These are phyloP conservation scores for Lagria hirta DNA, from an alignment of 2,888 invertebrate species.

Conservation along the genomic window DNA sequence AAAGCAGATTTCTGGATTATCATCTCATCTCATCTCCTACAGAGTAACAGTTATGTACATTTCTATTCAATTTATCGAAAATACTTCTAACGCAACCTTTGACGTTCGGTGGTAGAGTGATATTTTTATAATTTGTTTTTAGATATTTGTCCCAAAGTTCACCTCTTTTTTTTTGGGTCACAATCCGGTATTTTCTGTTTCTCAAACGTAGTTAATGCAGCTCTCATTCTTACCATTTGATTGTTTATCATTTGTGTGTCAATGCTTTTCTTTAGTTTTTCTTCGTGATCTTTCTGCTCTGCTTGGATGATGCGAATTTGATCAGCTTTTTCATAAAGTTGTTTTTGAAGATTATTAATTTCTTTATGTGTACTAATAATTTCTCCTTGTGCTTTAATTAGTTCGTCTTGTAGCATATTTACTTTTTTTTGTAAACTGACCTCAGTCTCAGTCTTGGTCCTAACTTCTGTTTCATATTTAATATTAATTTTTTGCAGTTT, in stretches of 20 bases:
- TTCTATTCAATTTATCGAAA: conserved; percentile 10
- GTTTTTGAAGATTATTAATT: conserved; percentile 7
- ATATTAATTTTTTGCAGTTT: conserved; percentile 7
- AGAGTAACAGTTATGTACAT: conserved; percentile 8
- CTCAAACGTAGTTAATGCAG: conserved; percentile 7
- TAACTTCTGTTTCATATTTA: conserved; percentile 9
- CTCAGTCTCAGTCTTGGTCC: conserved; percentile 9
- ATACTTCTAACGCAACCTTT: conserved; percentile 5
- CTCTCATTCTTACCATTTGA: conserved; percentile 9
- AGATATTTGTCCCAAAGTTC: conserved; percentile 10
- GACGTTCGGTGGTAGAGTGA: conserved; percentile 4
- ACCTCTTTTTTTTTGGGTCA: conserved; percentile 5
- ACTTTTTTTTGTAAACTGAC: conserved; percentile 4
- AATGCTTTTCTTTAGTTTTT: conserved; percentile 8
- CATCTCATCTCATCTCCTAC: conserved; percentile 5
- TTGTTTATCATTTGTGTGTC: conserved; percentile 10
- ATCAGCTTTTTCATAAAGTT: conserved; percentile 9
- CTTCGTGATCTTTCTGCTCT: conserved; percentile 6
- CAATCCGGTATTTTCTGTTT: conserved; percentile 5
- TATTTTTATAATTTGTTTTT: conserved; percentile 9
- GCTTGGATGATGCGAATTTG: conserved; percentile 8
- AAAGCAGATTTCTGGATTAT: conserved; percentile 5
- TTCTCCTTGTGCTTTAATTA: background rate
- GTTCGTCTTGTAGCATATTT: conserved; percentile 5
- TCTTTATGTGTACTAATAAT: conserved; percentile 1